phyloP scores from a whole-genome alignment of 2,113 vertebrate species.

The Cnemophilus loriae region DNA sequence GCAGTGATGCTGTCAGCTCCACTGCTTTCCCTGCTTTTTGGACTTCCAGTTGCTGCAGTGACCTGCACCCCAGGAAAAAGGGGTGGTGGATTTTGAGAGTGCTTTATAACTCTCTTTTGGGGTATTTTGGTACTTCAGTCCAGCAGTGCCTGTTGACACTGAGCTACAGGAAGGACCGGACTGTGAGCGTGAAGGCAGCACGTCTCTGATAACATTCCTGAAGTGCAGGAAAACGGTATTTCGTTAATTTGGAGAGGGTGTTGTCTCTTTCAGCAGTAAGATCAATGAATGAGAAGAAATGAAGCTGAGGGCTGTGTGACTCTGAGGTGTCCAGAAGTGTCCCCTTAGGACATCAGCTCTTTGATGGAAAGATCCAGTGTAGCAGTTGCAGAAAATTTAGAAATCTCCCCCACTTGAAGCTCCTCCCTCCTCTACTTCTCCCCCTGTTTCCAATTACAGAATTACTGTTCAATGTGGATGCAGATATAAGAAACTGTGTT shows the following conservation, averaged over 20 bases:
- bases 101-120: not conserved
- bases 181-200: rapidly evolving
- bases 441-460: not conserved
- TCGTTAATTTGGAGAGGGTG: not conserved
- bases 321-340: not conserved
- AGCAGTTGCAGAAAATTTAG: not conserved
- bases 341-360: not conserved
- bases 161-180: not conserved
- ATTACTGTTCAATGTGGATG: not conserved
- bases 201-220: not conserved
- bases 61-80: not conserved
- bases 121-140: not conserved
- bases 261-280: not conserved
- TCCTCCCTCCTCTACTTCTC: not conserved
- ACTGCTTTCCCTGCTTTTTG: not conserved
- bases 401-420: not conserved
- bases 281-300: too few relatives aligned
- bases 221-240: not conserved
- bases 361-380: rapidly evolving
- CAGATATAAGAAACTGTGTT: not conserved
- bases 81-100: not conserved
- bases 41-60: not conserved
- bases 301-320: not conserved
- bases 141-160: not conserved
- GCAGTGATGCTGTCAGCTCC: not conserved